Evolutionary conservation across 2,113 vertebrate genomes (phyloP).

Genomic region (Eptesicus fuscus): DNA sequence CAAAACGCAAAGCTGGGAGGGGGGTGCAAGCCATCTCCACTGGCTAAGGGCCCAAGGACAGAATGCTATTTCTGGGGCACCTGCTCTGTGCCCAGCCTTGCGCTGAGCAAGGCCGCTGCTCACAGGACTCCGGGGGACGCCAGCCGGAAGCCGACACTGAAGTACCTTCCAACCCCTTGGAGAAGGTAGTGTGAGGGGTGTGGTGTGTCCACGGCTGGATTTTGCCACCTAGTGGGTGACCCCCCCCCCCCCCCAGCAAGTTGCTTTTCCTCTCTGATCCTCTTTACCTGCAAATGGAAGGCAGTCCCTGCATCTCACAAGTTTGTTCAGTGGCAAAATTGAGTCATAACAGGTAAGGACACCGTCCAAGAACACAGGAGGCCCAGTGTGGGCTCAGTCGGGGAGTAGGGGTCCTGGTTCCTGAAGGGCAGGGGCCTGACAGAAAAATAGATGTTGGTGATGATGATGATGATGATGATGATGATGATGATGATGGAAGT

Average conservation of each 20-base stretch:
- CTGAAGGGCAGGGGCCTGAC: not conserved
- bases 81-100: not conserved
- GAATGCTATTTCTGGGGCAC: not conserved
- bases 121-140: not conserved
- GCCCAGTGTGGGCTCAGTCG: not conserved
- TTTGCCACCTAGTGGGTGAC: not conserved
- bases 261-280: not conserved
- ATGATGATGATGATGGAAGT: rapidly evolving
- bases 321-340: not conserved
- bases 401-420: not conserved
- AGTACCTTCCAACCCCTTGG: not conserved
- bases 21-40: not conserved
- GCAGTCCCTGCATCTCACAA: not conserved
- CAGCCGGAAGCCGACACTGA: not conserved
- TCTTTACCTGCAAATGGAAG: not conserved
- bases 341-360: not conserved
- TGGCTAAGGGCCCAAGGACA: not conserved
- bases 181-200: not conserved
- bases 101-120: not conserved
- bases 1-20: not conserved
- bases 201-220: not conserved
- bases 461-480: not conserved
- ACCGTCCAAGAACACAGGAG: too few species aligned
- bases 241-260: too few species aligned
- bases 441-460: not conserved